Percentiles rank a stretch among this genome's conserved stretches.
Evolutionary conservation across 2,797 vertebrate species (phyloP).

Genomic region (Silurus aristotelis): DNA sequence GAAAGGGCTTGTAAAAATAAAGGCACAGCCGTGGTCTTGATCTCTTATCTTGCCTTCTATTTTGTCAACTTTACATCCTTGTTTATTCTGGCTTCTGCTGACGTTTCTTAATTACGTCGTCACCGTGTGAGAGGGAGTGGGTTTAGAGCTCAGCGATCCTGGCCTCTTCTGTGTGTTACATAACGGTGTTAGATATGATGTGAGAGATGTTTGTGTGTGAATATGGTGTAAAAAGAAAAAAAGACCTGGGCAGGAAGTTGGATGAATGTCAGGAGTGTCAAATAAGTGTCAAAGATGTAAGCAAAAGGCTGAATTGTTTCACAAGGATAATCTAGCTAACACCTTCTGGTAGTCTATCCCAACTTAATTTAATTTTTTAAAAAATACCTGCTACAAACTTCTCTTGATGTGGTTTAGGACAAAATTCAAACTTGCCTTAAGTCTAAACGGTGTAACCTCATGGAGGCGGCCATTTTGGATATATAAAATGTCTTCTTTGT

Average conservation of each 20-base stretch:
- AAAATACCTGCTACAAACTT: not conserved
- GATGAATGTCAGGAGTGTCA: not conserved
- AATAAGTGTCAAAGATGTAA: not conserved
- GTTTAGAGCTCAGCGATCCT: not conserved
- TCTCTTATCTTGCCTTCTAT: not conserved
- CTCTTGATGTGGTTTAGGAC: not conserved
- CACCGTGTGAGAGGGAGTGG: not conserved
- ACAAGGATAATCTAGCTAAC: not conserved
- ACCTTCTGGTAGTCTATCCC: not conserved
- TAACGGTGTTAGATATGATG: not conserved
- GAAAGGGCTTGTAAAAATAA: not conserved
- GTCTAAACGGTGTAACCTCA: not conserved
- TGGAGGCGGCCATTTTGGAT: not conserved
- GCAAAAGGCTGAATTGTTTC: too few species aligned
- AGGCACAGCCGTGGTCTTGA: not conserved
- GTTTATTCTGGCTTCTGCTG: slow-evolving; percentile 11
- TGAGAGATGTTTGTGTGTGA: not conserved
- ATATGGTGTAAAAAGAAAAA: too few species aligned
- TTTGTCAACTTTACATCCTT: slow-evolving; percentile 6
- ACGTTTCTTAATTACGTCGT: not conserved
- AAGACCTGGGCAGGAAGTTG: not conserved
- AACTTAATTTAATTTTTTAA: not conserved
- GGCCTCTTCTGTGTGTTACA: not conserved
- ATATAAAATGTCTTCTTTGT: not conserved
- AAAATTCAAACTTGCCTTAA: not conserved